Conservation (phyloP, 2,113 vertebrate genomes). For the Melanocharis versteri region DNA sequence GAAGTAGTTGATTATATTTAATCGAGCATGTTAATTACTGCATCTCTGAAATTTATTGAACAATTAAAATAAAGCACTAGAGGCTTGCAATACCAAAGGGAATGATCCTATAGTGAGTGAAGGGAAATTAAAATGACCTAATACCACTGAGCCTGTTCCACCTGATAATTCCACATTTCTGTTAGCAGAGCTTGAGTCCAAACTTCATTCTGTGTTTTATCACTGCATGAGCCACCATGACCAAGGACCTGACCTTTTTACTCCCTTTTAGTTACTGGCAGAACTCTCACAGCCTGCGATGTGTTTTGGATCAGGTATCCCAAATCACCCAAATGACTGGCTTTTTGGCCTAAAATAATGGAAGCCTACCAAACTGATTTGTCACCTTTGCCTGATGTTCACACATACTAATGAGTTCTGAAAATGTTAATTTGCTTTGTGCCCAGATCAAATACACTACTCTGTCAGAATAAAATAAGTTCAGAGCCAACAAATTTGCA, state of each 20-base stretch:
- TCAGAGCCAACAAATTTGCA: conserved; percentile 59
- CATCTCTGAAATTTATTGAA: not conserved
- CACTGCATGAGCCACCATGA: not conserved
- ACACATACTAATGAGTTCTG: conserved; percentile 48
- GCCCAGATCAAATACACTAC: conserved; percentile 37
- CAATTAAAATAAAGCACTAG: conserved; percentile 14
- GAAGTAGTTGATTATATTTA: conserved; percentile 17
- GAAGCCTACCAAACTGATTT: conserved; percentile 19
- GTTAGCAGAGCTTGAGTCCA: not conserved
- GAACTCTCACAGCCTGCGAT: not conserved
- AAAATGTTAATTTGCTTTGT: conserved; percentile 62
- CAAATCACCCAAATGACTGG: not conserved
- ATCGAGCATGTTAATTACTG: conserved; percentile 21
- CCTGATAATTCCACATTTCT: not conserved
- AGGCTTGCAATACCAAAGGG: not conserved
- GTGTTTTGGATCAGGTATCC: not conserved
- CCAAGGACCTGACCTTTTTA: not conserved
- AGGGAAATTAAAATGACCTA: not conserved
- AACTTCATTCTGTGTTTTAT: not conserved
- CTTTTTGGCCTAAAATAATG: conserved; percentile 19
- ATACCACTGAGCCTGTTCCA: not conserved
- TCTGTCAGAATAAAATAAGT: conserved; percentile 34
- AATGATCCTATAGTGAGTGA: not conserved
- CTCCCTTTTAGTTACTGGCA: not conserved
- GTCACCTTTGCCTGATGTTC: conserved; percentile 33